These are phyloP conservation scores for Drosophila neonasuta DNA, from an alignment of 2,888 invertebrate genomes.

Conservation along the genomic window DNA sequence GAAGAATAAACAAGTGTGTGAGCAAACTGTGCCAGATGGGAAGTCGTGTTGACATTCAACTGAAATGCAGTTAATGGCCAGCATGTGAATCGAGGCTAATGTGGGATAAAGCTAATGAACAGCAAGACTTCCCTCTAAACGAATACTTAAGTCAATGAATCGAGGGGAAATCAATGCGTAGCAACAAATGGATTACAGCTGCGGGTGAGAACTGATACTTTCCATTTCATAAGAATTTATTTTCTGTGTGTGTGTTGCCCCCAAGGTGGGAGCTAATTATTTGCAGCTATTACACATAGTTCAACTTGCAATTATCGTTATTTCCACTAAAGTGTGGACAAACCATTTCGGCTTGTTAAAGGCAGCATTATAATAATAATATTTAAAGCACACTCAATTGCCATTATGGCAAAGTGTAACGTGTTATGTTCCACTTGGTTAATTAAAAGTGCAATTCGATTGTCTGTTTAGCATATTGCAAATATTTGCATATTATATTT, in stretches of 20 bases:
- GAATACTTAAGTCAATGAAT: slow-evolving; percentile 12
- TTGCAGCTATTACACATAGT: not conserved
- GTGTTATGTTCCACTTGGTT: slow-evolving; percentile 14
- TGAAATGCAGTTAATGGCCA: slow-evolving; percentile 63
- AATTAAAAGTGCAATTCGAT: slow-evolving; percentile 11
- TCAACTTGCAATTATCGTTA: slow-evolving; percentile 13
- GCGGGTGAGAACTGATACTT: not conserved
- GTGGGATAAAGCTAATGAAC: slow-evolving; percentile 25
- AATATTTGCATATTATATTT: slow-evolving; percentile 7
- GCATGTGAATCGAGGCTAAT: slow-evolving; percentile 16
- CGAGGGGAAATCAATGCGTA: slow-evolving; percentile 4
- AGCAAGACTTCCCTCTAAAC: not conserved
- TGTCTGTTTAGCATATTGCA: slow-evolving; percentile 15
- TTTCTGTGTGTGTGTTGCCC: not conserved
- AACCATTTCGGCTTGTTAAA: slow-evolving; percentile 2
- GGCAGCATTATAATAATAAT: not conserved
- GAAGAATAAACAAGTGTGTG: slow-evolving; percentile 3
- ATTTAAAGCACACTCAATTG: slow-evolving; percentile 11
- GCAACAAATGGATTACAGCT: not conserved
- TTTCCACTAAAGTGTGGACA: not conserved
- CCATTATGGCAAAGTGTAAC: not conserved
- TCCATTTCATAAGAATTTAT: not conserved
- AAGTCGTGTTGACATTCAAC: slow-evolving; percentile 42
- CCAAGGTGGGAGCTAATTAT: slow-evolving; percentile 2
- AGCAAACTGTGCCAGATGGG: slow-evolving; percentile 1